These are phyloP conservation scores for Eristalinus sepulchralis DNA, from an alignment of 2,888 invertebrate species.

Conservation along the genomic window DNA sequence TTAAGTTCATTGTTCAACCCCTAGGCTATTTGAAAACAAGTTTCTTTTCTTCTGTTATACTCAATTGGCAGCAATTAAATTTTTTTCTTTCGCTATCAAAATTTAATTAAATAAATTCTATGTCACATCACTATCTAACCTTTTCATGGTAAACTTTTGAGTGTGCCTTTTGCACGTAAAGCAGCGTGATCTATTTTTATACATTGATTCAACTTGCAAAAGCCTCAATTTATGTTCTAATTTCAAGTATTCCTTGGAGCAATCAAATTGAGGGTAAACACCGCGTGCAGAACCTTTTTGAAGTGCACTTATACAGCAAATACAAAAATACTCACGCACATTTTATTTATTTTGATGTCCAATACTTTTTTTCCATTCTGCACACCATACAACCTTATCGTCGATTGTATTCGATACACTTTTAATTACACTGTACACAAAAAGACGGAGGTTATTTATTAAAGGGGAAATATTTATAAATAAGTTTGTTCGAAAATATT, in stretches of 20 bases:
- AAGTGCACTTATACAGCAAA: conserved; percentile 1
- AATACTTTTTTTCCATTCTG: background rate
- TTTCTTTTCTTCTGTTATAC: background rate
- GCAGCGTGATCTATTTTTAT: conserved; percentile 5
- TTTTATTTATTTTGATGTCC: background rate
- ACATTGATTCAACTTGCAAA: conserved; percentile 3
- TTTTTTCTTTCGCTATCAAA: background rate
- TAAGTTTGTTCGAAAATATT: background rate
- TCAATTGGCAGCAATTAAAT: background rate
- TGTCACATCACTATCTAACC: background rate
- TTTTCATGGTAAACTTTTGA: background rate
- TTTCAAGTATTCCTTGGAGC: background rate
- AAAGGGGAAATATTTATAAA: background rate
- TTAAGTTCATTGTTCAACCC: conserved; percentile 8
- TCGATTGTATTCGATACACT: background rate
- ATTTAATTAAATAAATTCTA: background rate
- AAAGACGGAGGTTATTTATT: no score
- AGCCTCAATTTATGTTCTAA: background rate
- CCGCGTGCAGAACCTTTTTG: background rate
- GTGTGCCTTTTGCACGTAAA: background rate
- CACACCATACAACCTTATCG: background rate
- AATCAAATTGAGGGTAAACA: background rate
- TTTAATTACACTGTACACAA: background rate
- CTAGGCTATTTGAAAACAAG: background rate
- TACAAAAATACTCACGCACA: background rate